Percentiles rank a stretch among this genome's conserved stretches.
Conservation (phyloP, 2,113 vertebrate species). For the Phyllostomus discolor region DNA sequence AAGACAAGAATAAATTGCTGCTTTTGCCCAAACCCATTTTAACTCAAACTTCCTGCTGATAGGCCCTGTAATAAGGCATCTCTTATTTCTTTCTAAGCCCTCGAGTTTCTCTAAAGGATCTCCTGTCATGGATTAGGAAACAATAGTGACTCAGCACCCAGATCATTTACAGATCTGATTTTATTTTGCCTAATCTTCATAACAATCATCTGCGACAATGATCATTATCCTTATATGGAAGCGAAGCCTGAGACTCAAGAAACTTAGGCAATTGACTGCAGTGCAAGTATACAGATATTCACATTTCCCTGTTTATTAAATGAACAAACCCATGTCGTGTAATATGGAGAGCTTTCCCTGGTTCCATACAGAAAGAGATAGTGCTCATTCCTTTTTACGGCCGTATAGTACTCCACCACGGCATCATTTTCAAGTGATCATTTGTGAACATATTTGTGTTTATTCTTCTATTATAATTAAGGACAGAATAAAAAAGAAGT, state of each 20-base stretch:
- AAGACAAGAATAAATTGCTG: slow-evolving; percentile 85
- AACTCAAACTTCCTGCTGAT: slow-evolving; percentile 53
- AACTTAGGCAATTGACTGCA: background rate
- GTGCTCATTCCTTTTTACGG: background rate
- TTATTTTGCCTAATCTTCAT: background rate
- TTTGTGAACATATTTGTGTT: background rate
- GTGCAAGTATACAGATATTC: background rate
- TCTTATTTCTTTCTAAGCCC: background rate
- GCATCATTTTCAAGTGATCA: background rate
- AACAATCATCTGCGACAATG: background rate
- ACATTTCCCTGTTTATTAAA: background rate
- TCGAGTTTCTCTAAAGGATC: background rate
- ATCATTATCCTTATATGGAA: background rate
- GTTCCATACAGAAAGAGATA: background rate
- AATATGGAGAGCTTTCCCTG: background rate
- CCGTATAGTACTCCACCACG: background rate
- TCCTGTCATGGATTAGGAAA: background rate
- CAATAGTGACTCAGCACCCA: background rate
- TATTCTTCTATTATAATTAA: background rate
- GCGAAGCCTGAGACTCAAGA: background rate
- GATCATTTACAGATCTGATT: background rate
- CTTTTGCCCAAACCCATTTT: slow-evolving; percentile 78
- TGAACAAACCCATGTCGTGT: background rate
- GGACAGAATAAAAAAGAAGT: background rate
- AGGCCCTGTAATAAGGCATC: background rate